Conservation (phyloP, 2,113 vertebrate genomes). For the Notarius quadriscutis region DNA sequence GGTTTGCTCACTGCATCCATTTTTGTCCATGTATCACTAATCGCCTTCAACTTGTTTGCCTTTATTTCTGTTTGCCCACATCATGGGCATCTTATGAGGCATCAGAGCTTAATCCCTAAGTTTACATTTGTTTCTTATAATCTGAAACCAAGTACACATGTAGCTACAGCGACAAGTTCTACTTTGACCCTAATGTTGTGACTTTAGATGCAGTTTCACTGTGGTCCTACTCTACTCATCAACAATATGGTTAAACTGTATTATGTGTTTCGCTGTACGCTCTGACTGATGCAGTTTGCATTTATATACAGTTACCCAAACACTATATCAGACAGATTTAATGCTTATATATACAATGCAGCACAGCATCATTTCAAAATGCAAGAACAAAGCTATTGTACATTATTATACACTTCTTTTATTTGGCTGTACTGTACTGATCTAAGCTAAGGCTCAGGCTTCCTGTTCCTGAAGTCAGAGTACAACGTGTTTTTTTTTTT, state of each 20-base stretch:
- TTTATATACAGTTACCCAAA: not conserved
- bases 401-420: not conserved
- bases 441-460: not conserved
- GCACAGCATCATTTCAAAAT: not conserved
- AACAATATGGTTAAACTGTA: not conserved
- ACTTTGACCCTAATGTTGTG: not conserved
- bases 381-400: not conserved
- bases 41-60: no score
- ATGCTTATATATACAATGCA: not conserved
- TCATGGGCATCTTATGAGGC: not conserved
- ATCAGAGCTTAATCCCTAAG: not conserved
- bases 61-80: not conserved
- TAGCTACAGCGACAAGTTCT: not conserved
- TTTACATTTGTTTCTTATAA: not conserved
- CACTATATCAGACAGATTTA: not conserved
- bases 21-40: not conserved
- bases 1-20: slow-evolving; percentile 8
- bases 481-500: not conserved
- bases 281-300: not conserved
- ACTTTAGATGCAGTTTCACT: not conserved
- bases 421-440: not conserved
- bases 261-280: not conserved
- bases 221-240: not conserved
- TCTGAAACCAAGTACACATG: not conserved
- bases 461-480: not conserved